Base-by-base conservation (phyloP, 2,888 invertebrate genomes). In the Eupithecia dodoneata region DNA sequence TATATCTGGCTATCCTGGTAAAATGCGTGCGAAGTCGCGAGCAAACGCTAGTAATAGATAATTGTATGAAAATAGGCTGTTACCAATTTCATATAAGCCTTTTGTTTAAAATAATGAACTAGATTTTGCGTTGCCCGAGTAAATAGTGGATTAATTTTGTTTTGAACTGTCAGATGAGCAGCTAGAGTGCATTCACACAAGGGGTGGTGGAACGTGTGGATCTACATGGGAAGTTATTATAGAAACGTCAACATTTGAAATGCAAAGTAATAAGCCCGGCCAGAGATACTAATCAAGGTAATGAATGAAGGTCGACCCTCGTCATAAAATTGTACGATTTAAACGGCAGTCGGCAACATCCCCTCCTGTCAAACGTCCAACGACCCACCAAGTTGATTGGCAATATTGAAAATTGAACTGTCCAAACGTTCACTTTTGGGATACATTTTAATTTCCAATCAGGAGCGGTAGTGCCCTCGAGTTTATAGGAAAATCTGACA, bases 381-480 rank as follows among this genome's bases (percentile, higher is more conserved):
- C 86, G 86, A 86, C 82, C 87, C 87, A 83, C 85, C 82, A 83
- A 87, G 85, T 87, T 88, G 90, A 92, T 92, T 91, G 91, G 88
- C 89, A 91, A 91, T 92, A 90, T 89, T 88, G 88, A 90, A 90
- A 90, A 91, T 90, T 86, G 88, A 89, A 88, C 87, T 87, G 88
- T 89, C 87, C 86, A 89, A 91, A 91, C 86, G 89, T 89, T 89
- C 85, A 81, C 85, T 87, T 87, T 85, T 83, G 83, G 85, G 82
- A 85, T 86, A 87, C 85, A 89, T 87, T 88, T 83, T 85, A 88
- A 91, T 88, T 88, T 90, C 84, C 86, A 89, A 89, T 89, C 86
- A 85, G 85, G 85, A 84, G 80, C 81, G 83, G 67, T 69, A 44
- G 9, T 81, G 80, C 84, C 59, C 87, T 90, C 82, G 86, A 86